phyloP scores from a whole-genome alignment of 2,113 vertebrate species.

The Chaetops frenatus region DNA sequence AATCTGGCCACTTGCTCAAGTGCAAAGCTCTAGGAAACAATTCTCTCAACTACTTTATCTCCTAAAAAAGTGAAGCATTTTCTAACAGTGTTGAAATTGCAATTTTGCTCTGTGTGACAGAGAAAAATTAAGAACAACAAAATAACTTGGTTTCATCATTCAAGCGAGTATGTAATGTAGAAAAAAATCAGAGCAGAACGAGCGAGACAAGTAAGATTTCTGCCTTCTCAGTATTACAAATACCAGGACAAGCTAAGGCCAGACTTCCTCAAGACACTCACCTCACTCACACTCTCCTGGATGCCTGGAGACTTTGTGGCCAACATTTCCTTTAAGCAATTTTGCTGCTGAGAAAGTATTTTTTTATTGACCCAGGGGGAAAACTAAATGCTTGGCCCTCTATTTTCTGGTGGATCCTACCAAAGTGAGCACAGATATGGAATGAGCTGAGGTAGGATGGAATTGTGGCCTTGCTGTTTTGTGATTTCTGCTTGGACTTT shows the following conservation, averaged over 20 bases:
- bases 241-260: neutral
- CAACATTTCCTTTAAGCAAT: neutral
- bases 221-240: neutral
- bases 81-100: neutral
- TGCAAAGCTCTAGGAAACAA: neutral
- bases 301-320: neutral
- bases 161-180: accelerated
- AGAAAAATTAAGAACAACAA: neutral
- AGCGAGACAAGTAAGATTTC: neutral
- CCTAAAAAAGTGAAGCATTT: neutral
- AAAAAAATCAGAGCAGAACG: neutral
- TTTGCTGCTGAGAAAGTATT: neutral
- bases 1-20: neutral
- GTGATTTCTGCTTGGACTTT: neutral
- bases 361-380: neutral
- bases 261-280: neutral
- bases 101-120: neutral
- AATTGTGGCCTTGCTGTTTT: neutral
- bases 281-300: neutral
- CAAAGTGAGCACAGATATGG: accelerated
- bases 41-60: neutral
- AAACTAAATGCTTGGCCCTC: neutral
- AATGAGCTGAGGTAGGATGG: neutral
- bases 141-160: neutral
- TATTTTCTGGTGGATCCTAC: neutral